Evolutionary conservation across 2,888 invertebrate genomes (phyloP), one percentile per base, ranked within the genome.

Genomic region (Homarus gammarus): DNA sequence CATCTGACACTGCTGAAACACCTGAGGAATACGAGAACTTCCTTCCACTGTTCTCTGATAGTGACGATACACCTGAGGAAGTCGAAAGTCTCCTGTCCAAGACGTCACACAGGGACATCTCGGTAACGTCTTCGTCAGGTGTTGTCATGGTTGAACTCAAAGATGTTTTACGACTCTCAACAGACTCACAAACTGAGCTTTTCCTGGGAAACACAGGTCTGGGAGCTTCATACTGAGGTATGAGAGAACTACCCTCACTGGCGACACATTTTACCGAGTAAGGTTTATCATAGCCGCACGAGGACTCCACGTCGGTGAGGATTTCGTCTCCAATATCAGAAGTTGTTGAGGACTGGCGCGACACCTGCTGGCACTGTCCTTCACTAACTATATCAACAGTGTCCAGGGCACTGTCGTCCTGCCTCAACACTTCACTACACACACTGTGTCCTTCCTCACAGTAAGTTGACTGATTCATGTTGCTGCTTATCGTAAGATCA

Each of bases 1-100:
- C 88, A 68, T 91, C 91, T 8, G 61, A 61, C 33, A 75, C 68
- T 15, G 84, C 81, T 6, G 90, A 91, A 36, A 51, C 49, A 44
- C 51, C 84, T 10, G 89, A 89, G n/a, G 91, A 90, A 33, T 15
- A 38, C 3, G 91, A 91, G 27, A 83, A 72, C 73, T 91, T 91
- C 8, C 90, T 87, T 22, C 56, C 72, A 70, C 90, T 88, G 15
- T 72, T 49, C 6, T 90, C 90, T 10, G 91, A 91, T 31, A 90
- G 18, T 0, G 91, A 90, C 12, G 91, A 91, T 27, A 91, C 70
- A n/a, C 91, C 91, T 1, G 91, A 91, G 40, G 91, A 91, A 2
- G 61, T 78, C 12, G 91, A 91, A n/a, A 68, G 61, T 44, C 90
- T 87, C 70, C 91, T 64, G 27, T 72, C 84, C 12, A n/a, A 49